Evolutionary conservation across 2,113 vertebrate species (phyloP).

Genomic region (Typhlomys cinereus): DNA sequence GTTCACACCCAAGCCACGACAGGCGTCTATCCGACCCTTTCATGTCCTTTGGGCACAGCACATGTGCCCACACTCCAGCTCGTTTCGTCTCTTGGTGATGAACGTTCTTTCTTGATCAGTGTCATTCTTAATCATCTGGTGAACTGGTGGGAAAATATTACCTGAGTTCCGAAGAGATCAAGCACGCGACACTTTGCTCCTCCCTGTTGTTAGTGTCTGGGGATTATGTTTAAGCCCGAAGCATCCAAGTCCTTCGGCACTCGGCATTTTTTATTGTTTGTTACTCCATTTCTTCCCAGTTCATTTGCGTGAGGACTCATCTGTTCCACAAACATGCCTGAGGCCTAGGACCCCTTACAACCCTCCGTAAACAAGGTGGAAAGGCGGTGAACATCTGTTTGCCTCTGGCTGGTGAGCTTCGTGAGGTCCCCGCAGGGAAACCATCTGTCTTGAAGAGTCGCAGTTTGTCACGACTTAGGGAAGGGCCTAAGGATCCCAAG

Average conservation of each 20-base stretch:
- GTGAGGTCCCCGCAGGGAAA: neutral
- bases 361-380: neutral
- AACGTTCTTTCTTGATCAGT: neutral
- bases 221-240: neutral
- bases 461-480: neutral
- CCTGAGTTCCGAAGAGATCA: neutral
- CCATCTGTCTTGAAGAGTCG: constrained; percentile 3
- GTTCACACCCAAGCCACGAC: neutral
- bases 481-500: neutral
- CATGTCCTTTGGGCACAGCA: neutral
- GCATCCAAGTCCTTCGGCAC: neutral
- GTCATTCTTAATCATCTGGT: neutral
- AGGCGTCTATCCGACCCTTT: fast-evolving
- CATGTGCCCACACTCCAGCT: fast-evolving
- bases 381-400: constrained; percentile 34
- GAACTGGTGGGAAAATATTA: neutral
- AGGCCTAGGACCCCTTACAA: neutral
- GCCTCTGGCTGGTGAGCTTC: constrained; percentile 17
- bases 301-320: constrained; percentile 51
- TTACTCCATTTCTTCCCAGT: neutral
- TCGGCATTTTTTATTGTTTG: neutral
- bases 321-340: constrained; percentile 45
- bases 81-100: neutral
- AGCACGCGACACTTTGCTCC: neutral
- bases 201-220: neutral